Base-by-base conservation (phyloP, 2,888 invertebrate species). In the Eledone cirrhosa region DNA sequence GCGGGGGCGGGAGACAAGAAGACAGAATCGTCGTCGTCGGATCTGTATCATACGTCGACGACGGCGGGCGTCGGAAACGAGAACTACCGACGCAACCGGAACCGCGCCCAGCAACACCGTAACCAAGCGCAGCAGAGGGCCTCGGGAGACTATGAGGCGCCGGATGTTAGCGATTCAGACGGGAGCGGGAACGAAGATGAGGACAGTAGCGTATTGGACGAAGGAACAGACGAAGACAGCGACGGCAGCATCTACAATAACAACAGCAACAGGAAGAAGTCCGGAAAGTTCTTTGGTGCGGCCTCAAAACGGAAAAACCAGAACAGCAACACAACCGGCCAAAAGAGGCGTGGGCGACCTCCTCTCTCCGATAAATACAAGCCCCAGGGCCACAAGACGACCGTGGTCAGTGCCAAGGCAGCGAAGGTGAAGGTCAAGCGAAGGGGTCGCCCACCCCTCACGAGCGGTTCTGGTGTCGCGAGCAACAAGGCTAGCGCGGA, bases 271-370 rank as follows among this genome's bases (percentile, higher is more conserved):
- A 41, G 31, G 41, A 72, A 22, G 22, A 31, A 29, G n/a, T n/a
- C 33, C 16, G 41, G 4, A 8, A 72, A 72, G n/a, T 22, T 72
- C 3, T 72, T 33, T 13, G 67, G 22, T 2, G 31, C 7, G 5
- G 22, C 8, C n/a, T n/a, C n/a, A n/a, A n/a, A n/a, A n/a, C n/a
- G n/a, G n/a, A n/a, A n/a, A 4, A 41, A 41, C n/a, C n/a, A 22
- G 33, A 72, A 72, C 4, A 2, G 13, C 22, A 2, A 13, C n/a
- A 33, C 16, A 14, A 31, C n/a, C 31, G n/a, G 11, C 8, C 14
- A n/a, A 19, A 72, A 41, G 31, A 72, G 22, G 22, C 69, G 69
- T 33, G 69, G 69, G 13, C 69, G 69, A 72, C 69, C 69, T 13
- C 69, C 69, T 13, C 33, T 72, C 22, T 14, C 69, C 31, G 41